phyloP scores from a whole-genome alignment of 2,888 invertebrate species.

The Melinopterus prodromus region DNA sequence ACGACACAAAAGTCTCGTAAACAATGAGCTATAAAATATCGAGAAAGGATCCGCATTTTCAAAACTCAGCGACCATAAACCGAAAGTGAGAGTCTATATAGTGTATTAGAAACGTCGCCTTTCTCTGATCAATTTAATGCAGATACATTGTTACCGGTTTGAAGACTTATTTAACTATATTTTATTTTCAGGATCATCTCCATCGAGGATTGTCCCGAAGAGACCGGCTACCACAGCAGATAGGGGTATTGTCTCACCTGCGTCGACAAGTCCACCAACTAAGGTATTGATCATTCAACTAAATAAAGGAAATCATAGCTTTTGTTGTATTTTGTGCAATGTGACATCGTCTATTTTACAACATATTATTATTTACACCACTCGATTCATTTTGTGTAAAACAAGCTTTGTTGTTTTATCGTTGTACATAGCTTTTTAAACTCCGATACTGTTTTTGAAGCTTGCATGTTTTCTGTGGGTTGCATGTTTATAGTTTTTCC shows the following conservation, averaged over 20 bases:
- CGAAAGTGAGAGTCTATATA: neutral
- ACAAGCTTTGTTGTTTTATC: neutral
- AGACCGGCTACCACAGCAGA: slow-evolving; percentile 61
- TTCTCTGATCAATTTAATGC: neutral
- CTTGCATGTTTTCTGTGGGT: neutral
- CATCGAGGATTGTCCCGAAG: slow-evolving; percentile 61
- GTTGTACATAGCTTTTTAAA: neutral
- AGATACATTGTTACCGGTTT: slow-evolving; percentile 8
- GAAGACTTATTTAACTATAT: neutral
- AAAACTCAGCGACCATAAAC: neutral
- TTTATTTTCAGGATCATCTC: slow-evolving; percentile 60
- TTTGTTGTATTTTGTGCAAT: slow-evolving; percentile 34
- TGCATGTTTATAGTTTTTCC: neutral
- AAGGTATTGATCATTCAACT: slow-evolving; percentile 58
- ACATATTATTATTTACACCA: neutral
- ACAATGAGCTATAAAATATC: neutral
- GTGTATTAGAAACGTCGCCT: neutral
- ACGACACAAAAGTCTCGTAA: neutral
- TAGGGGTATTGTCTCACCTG: slow-evolving; percentile 59
- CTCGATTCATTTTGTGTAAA: neutral
- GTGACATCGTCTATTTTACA: slow-evolving; percentile 26
- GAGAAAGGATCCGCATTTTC: neutral
- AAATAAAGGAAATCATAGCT: neutral
- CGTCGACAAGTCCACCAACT: slow-evolving; percentile 59
- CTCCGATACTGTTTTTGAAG: neutral